Evolutionary conservation across 1,140 invertebrate genomes (phyloP), one percentile per base, ranked within the genome.

Genomic region (Riptortus pedestris): DNA sequence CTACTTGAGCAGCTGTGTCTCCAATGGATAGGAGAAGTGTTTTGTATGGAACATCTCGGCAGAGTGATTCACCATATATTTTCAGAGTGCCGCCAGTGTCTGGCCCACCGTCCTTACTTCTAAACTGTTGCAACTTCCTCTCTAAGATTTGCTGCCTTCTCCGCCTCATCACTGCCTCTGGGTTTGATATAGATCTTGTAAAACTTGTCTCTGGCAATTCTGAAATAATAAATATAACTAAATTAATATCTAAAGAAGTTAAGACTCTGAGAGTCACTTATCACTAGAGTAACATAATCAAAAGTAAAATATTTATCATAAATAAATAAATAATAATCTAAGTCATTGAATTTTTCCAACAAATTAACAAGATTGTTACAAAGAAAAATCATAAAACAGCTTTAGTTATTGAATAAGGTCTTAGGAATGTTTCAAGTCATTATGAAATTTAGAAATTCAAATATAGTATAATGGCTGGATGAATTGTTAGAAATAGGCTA

Each of bases 161-260:
- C 33, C 96, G 82, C 65, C 94, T 82, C 96, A 99, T 98, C 62
- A 99, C 96, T 62, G 94, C 93, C 80, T 99, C 96, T 11, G 96
- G 96, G 80, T 99, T 99, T 59, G 94, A 98, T 73, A 99, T 98
- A 67, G 93, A 97, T 67, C 96, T 80, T 18, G 95, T 98, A 75
- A 99, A 99, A 73, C 91, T 95, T 27, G 93, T 96, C 79, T 98
- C 94, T 22, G 96, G 96, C 66, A 98, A 77, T 79, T 98, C 95
- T 89, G 76, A 28, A 75, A 76, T n/a, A n/a, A 69, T 67, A 69
- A 68, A 66, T 9, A 31, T 48, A 70, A 67, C 69, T 67, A 65
- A 5, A 28, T 38, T 59, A 59, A 59, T 27, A 59, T 26, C 11
- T 18, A 9, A 55, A n/a, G n/a, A n/a, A n/a, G n/a, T n/a, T n/a